phyloP scores from a whole-genome alignment of 2,888 invertebrate genomes.

The Sylvicola cinctus region DNA sequence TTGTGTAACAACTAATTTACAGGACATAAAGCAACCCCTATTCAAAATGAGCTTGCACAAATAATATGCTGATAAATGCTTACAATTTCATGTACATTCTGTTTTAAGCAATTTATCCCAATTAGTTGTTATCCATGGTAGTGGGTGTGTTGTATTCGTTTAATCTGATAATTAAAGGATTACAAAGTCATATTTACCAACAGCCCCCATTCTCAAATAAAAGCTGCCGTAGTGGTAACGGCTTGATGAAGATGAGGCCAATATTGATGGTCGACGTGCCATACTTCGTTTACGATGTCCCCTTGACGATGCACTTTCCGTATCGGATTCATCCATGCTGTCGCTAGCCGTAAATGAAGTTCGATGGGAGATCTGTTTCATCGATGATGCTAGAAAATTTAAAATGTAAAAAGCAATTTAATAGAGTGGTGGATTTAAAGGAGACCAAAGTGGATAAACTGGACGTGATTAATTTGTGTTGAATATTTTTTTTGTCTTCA shows the following conservation, averaged over 20 bases:
- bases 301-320: slow-evolving; percentile 21
- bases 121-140: too few species aligned
- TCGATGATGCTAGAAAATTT: slow-evolving; percentile 1
- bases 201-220: slow-evolving; percentile 81
- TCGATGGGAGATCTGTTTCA: slow-evolving; percentile 6
- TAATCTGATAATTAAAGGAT: not conserved
- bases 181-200: slow-evolving; percentile 36
- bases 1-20: too few species aligned
- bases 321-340: slow-evolving; percentile 34
- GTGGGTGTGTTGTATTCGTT: not conserved
- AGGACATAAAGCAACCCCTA: too few species aligned
- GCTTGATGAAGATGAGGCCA: slow-evolving; percentile 27
- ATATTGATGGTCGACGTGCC: slow-evolving; percentile 26
- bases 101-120: too few species aligned
- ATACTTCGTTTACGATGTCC: slow-evolving; percentile 13
- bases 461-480: too few species aligned
- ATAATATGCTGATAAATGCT: too few species aligned
- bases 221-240: slow-evolving; percentile 78
- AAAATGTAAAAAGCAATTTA: not conserved
- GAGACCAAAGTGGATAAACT: too few species aligned
- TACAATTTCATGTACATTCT: too few species aligned
- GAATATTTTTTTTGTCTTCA: too few species aligned
- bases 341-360: slow-evolving; percentile 27
- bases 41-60: too few species aligned
- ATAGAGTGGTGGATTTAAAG: too few species aligned